Evolutionary conservation across 2,888 invertebrate species (phyloP).

Genomic region (Teinopalpus imperialis): DNA sequence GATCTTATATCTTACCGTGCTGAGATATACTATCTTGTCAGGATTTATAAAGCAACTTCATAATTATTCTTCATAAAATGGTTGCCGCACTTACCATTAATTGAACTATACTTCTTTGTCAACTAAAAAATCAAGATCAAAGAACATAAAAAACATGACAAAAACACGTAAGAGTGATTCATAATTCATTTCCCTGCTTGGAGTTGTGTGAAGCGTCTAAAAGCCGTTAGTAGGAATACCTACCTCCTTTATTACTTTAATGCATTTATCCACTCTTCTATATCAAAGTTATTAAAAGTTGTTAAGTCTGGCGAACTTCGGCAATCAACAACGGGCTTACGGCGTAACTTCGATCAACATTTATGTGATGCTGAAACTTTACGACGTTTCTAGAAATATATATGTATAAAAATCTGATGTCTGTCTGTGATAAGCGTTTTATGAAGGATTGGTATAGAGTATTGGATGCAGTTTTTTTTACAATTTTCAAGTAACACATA

Average conservation of each 20-base stretch:
- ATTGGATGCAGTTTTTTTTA: no score
- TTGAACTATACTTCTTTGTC: no score
- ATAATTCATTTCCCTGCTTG: constrained; percentile 14
- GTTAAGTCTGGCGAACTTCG: constrained; percentile 17
- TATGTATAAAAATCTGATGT: constrained; percentile 4
- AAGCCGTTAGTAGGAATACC: constrained; percentile 17
- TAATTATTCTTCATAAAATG: no score
- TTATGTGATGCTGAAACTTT: constrained; percentile 18
- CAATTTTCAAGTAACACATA: no score
- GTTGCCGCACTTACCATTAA: no score
- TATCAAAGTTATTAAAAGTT: constrained; percentile 25
- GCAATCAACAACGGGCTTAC: constrained; percentile 24
- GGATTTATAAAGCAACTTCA: no score
- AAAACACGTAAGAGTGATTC: constrained; percentile 14
- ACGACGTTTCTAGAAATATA: constrained; percentile 14
- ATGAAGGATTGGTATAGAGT: neutral
- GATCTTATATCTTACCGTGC: no score
- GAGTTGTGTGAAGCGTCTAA: constrained; percentile 13
- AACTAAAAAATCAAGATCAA: no score
- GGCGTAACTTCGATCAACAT: constrained; percentile 21
- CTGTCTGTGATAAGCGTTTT: constrained; percentile 11
- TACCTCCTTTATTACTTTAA: constrained; percentile 19
- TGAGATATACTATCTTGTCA: no score
- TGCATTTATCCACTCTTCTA: constrained; percentile 25
- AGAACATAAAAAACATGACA: no score